Conservation (phyloP, 2,113 vertebrate genomes). For the Sebastes fasciatus region DNA sequence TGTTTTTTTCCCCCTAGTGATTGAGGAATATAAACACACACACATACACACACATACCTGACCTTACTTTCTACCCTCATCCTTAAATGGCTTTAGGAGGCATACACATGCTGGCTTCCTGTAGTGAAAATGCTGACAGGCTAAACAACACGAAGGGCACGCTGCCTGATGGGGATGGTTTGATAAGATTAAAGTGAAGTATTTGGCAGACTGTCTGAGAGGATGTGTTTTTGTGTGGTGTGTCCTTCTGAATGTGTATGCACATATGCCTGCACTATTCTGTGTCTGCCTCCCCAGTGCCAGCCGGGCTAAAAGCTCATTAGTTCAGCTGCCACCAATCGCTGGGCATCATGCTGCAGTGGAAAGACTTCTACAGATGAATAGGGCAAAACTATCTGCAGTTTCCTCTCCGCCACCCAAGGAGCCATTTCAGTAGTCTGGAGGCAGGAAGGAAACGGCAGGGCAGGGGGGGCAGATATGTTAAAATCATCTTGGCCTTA, state of each 20-base stretch:
- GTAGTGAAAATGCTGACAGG: slow-evolving; percentile 81
- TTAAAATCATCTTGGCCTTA: slow-evolving; percentile 2
- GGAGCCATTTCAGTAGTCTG: slow-evolving; percentile 20
- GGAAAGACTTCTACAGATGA: slow-evolving; percentile 42
- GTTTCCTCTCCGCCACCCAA: slow-evolving; percentile 19
- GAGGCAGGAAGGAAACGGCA: background rate
- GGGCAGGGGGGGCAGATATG: background rate
- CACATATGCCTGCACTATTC: slow-evolving; percentile 43
- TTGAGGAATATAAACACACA: slow-evolving; percentile 38
- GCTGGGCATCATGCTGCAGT: slow-evolving; percentile 56
- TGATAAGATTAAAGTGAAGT: slow-evolving; percentile 85
- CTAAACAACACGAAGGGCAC: slow-evolving; percentile 75
- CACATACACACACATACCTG: slow-evolving; percentile 50
- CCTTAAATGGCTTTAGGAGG: slow-evolving; percentile 59
- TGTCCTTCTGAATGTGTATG: slow-evolving; percentile 37
- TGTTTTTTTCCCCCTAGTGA: slow-evolving; percentile 26
- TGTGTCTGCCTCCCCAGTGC: slow-evolving; percentile 49
- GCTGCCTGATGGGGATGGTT: slow-evolving; percentile 77
- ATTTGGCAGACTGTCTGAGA: slow-evolving; percentile 77
- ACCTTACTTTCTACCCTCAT: slow-evolving; percentile 74
- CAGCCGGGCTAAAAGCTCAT: slow-evolving; percentile 76
- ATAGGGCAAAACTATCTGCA: slow-evolving; percentile 27
- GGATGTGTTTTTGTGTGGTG: slow-evolving; percentile 61
- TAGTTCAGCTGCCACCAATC: slow-evolving; percentile 72
- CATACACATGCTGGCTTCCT: slow-evolving; percentile 65